Base-by-base conservation (phyloP, 2,797 vertebrate genomes). In the Spea hammondii region DNA sequence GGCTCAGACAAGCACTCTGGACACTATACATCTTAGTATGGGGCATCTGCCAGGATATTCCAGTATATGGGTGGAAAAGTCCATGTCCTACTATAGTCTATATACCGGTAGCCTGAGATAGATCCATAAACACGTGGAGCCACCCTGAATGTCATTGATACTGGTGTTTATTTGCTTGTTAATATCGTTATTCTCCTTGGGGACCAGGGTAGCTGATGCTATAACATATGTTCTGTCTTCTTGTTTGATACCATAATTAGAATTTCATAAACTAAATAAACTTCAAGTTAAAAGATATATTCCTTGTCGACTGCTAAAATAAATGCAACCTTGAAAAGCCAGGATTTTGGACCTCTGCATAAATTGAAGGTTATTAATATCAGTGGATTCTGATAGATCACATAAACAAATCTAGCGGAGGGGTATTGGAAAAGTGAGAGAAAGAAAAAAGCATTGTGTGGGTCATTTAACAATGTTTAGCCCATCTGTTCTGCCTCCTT, bases 211-310 rank as follows among this genome's bases (percentile, higher is more conserved):
- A 62, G 59, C n/a, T 62, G 59, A 62, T 62, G 59, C 11, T 62
- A 6, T 62, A 62, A 62, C 59, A 62, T 62, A 62, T 62, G 59
- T 62, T 62, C 59, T 17, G 7, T 62, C n/a, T 9, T 6, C 59
- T 6, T 6, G 32, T 62, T 62, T 62, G 13, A 62, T 62, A 17
- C 59, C 59, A 62, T 17, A 62, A 62, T 62, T 62, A 32, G 59
- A 62, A 62, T 62, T 6, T 62, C 59, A 62, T 32, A 62, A 62
- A 62, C 32, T 62, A 62, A 62, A 62, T 62, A 6, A 62, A 17
- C 59, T 17, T 32, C 59, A 17, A 32, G 59, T 17, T 62, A 6
- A 62, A 32, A 62, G 32, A 62, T 62, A 62, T 44, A 17, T 17
- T 14, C 44, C 12, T 62, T 62, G 59, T 62, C 59, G 32, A 6